Conservation (phyloP, 1,140 invertebrate species). For the Proctacanthus coquilletti region DNA sequence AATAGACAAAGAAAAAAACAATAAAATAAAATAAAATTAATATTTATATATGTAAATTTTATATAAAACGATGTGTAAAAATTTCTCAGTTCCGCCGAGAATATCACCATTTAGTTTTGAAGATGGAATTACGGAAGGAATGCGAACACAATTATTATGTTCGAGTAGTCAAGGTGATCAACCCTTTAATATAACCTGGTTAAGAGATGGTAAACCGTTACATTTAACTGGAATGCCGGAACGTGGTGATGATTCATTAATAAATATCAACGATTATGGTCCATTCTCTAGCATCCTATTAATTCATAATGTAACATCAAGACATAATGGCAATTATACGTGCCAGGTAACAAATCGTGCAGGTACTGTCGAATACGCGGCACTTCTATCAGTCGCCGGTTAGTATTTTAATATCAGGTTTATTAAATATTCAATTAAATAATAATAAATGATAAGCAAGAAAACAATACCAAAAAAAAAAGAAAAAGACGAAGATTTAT, state of each 20-base stretch:
- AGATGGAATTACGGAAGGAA: slow-evolving; percentile 50
- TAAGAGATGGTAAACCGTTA: slow-evolving; percentile 34
- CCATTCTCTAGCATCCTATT: slow-evolving; percentile 38
- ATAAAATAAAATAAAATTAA: too few species aligned
- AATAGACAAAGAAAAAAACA: too few species aligned
- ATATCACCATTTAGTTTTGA: slow-evolving; percentile 47
- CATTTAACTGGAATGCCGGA: slow-evolving; percentile 11
- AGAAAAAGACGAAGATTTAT: too few species aligned
- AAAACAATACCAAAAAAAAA: slow-evolving; percentile 19
- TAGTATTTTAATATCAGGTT: too few species aligned
- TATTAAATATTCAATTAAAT: too few species aligned
- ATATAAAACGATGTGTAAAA: too few species aligned
- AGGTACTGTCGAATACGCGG: slow-evolving; percentile 39
- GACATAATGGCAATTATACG: slow-evolving; percentile 48
- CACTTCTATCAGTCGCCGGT: slow-evolving; percentile 51
- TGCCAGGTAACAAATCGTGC: slow-evolving; percentile 45
- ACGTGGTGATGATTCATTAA: slow-evolving; percentile 19
- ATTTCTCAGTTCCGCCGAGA: slow-evolving; percentile 42
- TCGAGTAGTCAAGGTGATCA: slow-evolving; percentile 59
- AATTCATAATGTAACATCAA: slow-evolving; percentile 42
- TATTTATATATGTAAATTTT: too few species aligned
- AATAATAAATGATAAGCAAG: too few species aligned
- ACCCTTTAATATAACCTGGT: slow-evolving; percentile 56
- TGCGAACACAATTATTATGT: slow-evolving; percentile 61
- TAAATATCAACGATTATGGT: slow-evolving; percentile 30